Evolutionary conservation across 2,888 invertebrate species (phyloP).

Genomic region (Leptopilina drosophilae): DNA sequence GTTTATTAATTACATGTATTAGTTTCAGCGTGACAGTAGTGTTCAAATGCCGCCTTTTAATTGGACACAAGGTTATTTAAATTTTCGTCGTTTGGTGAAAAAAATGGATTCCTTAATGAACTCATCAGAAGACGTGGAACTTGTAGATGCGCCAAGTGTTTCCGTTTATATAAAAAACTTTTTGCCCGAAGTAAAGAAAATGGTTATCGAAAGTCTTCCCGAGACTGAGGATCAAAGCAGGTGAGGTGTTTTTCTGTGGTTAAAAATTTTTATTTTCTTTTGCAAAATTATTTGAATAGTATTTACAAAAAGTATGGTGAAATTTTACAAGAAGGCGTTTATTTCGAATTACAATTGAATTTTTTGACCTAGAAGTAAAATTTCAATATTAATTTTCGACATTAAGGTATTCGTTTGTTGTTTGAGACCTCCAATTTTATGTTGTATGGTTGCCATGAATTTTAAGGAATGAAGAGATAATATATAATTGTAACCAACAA

Average conservation of each 20-base stretch:
- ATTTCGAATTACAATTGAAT: too few relatives aligned
- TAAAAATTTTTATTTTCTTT: too few relatives aligned
- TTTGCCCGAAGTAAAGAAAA: slow-evolving; percentile 58
- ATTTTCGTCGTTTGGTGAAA: slow-evolving; percentile 62
- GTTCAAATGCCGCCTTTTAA: slow-evolving; percentile 62
- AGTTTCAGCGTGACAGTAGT: slow-evolving; percentile 57
- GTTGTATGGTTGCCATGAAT: slow-evolving; percentile 93
- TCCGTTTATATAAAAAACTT: slow-evolving; percentile 56
- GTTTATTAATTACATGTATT: neutral
- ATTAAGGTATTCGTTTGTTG: slow-evolving; percentile 80
- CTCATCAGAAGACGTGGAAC: slow-evolving; percentile 52
- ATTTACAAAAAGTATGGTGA: too few relatives aligned
- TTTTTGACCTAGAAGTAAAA: too few relatives aligned
- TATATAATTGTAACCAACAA: slow-evolving; percentile 99
- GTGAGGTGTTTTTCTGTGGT: slow-evolving; percentile 39
- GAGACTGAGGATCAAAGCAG: slow-evolving; percentile 50
- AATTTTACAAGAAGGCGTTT: too few relatives aligned
- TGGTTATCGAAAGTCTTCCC: slow-evolving; percentile 59
- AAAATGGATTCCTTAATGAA: slow-evolving; percentile 63
- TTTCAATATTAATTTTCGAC: too few relatives aligned
- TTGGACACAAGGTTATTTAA: slow-evolving; percentile 69
- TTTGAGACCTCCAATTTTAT: slow-evolving; percentile 81
- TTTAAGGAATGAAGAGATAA: slow-evolving; percentile 98
- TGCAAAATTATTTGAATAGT: too few relatives aligned
- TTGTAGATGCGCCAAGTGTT: slow-evolving; percentile 61